Evolutionary conservation across 2,888 invertebrate species (phyloP), one percentile per base, ranked within the genome.

Genomic region (Volucella bombylans): DNA sequence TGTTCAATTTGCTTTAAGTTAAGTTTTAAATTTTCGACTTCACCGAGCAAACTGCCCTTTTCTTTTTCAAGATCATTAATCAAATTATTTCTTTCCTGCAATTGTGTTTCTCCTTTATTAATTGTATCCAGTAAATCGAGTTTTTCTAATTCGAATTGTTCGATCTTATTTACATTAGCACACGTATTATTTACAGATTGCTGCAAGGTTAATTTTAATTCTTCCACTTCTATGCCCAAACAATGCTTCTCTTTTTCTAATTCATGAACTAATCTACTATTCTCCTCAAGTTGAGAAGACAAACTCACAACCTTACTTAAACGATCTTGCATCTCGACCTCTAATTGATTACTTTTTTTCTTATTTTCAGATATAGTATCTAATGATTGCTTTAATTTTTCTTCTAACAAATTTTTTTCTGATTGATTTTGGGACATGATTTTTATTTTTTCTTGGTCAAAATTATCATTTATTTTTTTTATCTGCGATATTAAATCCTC

Each of bases 21-120:
- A 14, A 11, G 4, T 18, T 23, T 14, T 9, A 52, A 4, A 11
- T 50, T n/a, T 10, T 49, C 49, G n/a, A 86, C 38, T 10, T 82
- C 49, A 18, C 10, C 11, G 2, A 11, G 15, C 47, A 77, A 39
- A 55, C 11, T 0, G 15, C 4, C 12, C 14, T 14, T 54, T 47
- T 49, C 8, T 8, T 45, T 55, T 11, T 76, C 69, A 6, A 57
- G 18, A 11, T 57, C 15, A 12, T 31, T 11, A 10, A 47, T 47
- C 11, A 54, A 2, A 31, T 14, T 45, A 18, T 31, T 62, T 15
- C 10, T 23, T 43, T 65, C 10, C 54, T 41, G 12, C 9, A 68
- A 61, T 3, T 50, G 38, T 12, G 1, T 9, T 18, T 61, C 50
- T 15, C 9, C 23, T 15, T 18, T 8, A 8, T 12, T 6, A 3